Evolutionary conservation across 2,113 vertebrate genomes (phyloP).

Genomic region (Kryptolebias marmoratus): DNA sequence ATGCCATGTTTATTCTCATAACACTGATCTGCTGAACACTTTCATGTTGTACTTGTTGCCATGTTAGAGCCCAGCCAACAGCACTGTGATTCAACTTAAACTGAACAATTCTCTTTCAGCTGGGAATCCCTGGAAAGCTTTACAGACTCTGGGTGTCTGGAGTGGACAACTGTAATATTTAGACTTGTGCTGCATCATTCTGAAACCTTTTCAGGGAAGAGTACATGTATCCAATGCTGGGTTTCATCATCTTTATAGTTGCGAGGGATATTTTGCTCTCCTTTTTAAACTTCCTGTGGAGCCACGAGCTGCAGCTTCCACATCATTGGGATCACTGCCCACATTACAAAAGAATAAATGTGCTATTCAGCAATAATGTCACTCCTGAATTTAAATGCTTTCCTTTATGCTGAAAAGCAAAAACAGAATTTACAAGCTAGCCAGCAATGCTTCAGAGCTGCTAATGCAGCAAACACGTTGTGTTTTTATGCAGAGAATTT

Average conservation of each 20-base stretch:
- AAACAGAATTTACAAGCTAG: neutral
- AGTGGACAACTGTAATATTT: slow-evolving; percentile 21
- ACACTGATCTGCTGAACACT: neutral
- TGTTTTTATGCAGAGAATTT: neutral
- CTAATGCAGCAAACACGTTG: neutral
- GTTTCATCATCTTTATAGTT: slow-evolving; percentile 33
- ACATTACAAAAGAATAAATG: slow-evolving; percentile 30
- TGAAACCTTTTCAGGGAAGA: slow-evolving; percentile 18
- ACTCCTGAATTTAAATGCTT: slow-evolving; percentile 19
- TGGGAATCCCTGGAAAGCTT: slow-evolving; percentile 33
- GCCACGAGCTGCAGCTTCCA: slow-evolving; percentile 32
- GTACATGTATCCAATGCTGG: slow-evolving; percentile 8
- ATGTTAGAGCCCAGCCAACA: neutral
- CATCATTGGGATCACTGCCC: slow-evolving; percentile 41
- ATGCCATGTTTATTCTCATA: neutral
- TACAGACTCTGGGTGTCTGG: slow-evolving; percentile 22
- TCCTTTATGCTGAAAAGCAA: neutral
- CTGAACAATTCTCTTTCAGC: slow-evolving; percentile 4
- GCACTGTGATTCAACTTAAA: slow-evolving; percentile 4
- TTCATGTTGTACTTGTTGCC: neutral
- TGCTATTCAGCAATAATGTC: slow-evolving; percentile 30
- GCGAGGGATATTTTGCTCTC: slow-evolving; percentile 64
- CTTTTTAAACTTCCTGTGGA: slow-evolving; percentile 36
- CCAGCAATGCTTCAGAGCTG: neutral
- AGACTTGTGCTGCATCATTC: slow-evolving; percentile 12